Evolutionary conservation across 1,140 invertebrate genomes (phyloP).

Genomic region (Drosophila auraria): DNA sequence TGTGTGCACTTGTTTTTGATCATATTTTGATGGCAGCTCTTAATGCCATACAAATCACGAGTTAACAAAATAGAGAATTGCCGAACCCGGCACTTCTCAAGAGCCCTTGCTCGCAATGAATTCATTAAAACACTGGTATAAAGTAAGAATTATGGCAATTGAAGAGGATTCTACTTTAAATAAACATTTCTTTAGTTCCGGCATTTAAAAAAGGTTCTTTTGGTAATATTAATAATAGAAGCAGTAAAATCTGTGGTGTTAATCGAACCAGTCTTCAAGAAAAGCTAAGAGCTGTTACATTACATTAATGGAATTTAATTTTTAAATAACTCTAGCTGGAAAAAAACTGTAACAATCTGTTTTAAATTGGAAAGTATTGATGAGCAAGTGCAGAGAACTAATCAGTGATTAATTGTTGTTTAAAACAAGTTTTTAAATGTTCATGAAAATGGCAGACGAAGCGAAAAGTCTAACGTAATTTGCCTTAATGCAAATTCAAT

Average conservation of each 20-base stretch:
- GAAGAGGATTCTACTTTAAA: neutral
- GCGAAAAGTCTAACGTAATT: slow-evolving; percentile 43
- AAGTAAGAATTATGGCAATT: too few relatives aligned
- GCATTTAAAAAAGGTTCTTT: neutral
- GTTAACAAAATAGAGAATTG: slow-evolving; percentile 8
- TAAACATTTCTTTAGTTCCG: neutral
- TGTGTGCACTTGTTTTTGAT: slow-evolving; percentile 42
- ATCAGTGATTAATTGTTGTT: slow-evolving; percentile 36
- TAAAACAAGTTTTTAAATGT: slow-evolving; percentile 17
- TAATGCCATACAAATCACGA: slow-evolving; percentile 53
- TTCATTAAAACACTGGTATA: neutral
- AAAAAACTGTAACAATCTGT: neutral
- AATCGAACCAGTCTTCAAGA: neutral
- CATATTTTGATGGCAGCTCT: slow-evolving; percentile 52
- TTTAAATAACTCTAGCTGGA: neutral
- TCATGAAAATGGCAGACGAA: slow-evolving; percentile 5
- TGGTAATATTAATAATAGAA: neutral
- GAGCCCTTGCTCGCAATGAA: slow-evolving; percentile 19
- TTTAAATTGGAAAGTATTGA: neutral
- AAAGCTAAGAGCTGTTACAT: neutral
- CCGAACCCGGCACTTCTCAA: slow-evolving; percentile 53
- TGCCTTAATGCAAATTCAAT: slow-evolving; percentile 48
- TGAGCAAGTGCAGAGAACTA: neutral
- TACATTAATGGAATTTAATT: neutral
- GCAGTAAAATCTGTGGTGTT: neutral